Conservation (phyloP, 2,888 invertebrate species). For the Scaptomyza reducta region DNA sequence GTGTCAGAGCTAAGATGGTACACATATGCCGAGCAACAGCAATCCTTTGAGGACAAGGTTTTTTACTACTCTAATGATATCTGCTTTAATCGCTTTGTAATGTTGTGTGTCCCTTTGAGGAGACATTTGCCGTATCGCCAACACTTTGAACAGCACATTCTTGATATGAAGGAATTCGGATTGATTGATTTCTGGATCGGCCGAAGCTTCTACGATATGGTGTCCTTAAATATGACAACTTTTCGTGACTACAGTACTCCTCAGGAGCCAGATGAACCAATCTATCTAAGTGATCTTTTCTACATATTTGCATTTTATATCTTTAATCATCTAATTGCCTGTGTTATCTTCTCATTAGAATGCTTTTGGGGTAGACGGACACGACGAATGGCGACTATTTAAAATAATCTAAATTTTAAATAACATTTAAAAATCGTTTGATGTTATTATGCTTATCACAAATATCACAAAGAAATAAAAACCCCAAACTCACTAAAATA, state of each 20-base stretch:
- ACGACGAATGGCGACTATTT: background rate
- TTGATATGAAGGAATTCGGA: constrained; percentile 37
- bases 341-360: constrained; percentile 42
- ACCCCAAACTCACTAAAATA: background rate
- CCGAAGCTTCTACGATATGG: constrained; percentile 51
- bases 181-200: constrained; percentile 39
- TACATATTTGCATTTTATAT: constrained; percentile 41
- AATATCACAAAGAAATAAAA: background rate
- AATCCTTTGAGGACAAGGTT: constrained; percentile 33
- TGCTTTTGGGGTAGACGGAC: constrained; percentile 5
- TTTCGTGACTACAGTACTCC: constrained; percentile 37
- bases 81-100: constrained; percentile 31
- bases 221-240: constrained; percentile 6
- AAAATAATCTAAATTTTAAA: background rate
- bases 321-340: constrained; percentile 4
- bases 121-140: constrained; percentile 52
- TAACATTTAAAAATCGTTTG: background rate
- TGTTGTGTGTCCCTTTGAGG: constrained; percentile 39
- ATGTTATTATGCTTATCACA: no score
- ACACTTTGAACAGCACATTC: constrained; percentile 52
- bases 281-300: constrained; percentile 40
- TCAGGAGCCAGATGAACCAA: fast-evolving
- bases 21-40: constrained; percentile 55
- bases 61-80: constrained; percentile 52
- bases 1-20: constrained; percentile 44